These are phyloP conservation scores for Synanthedon tipuliformis DNA, from an alignment of 2,888 invertebrate species.

Conservation along the genomic window DNA sequence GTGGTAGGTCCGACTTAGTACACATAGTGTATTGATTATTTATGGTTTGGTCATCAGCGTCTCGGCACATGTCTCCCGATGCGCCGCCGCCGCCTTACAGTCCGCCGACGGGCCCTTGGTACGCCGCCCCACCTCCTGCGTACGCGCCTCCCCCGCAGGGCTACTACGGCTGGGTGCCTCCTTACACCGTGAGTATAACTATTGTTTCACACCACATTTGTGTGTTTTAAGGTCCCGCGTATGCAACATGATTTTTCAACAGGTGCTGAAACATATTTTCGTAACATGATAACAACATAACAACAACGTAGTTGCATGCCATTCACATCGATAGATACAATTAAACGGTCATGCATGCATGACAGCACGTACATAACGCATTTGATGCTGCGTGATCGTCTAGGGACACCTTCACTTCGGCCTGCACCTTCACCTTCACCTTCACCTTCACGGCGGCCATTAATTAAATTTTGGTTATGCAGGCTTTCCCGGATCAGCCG, in stretches of 20 bases:
- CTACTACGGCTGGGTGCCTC: conserved; percentile 94
- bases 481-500: conserved; percentile 76
- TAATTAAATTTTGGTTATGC: conserved; percentile 4
- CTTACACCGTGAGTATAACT: conserved; percentile 69
- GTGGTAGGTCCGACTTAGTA: not conserved
- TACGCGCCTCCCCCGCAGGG: conserved; percentile 87
- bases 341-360: no score
- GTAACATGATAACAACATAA: no score
- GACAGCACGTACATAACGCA: no score
- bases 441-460: no score
- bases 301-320: no score
- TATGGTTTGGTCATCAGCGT: conserved; percentile 33
- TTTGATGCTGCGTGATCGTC: no score
- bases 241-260: no score
- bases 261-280: no score
- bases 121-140: conserved; percentile 91
- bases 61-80: conserved; percentile 71
- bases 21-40: not conserved
- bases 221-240: not conserved
- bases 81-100: conserved; percentile 86
- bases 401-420: no score
- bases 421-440: no score
- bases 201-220: no score
- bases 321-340: no score
- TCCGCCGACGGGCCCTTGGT: conserved; percentile 82